A percentile compares a stretch with the other conserved stretches of the same genome.
phyloP scores from a whole-genome alignment of 1,140 invertebrate genomes.

The Drosophila kurseongensis region DNA sequence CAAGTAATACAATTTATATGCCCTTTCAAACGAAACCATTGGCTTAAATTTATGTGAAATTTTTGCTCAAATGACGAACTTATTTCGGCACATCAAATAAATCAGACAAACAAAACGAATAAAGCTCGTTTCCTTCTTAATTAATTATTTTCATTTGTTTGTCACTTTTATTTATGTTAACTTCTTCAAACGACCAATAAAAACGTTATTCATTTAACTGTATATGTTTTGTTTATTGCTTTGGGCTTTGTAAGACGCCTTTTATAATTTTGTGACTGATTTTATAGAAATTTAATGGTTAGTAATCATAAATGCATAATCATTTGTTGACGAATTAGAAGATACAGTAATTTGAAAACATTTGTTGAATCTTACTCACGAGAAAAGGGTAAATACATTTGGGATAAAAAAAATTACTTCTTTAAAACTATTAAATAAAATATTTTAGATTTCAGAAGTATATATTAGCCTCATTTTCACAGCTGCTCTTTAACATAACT shows the following conservation, averaged over 20 bases:
- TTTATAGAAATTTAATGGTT: conserved; percentile 8
- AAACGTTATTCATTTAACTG: not conserved
- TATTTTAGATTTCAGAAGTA: too few species aligned
- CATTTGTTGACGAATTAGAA: conserved; percentile 6
- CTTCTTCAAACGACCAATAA: conserved; percentile 7
- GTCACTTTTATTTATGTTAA: conserved; percentile 4
- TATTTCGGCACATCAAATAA: not conserved
- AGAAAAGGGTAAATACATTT: too few species aligned
- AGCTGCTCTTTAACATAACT: too few species aligned
- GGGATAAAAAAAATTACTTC: too few species aligned
- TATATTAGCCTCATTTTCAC: too few species aligned
- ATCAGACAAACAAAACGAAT: not conserved
- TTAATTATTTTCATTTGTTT: conserved; percentile 6
- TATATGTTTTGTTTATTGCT: conserved; percentile 7
- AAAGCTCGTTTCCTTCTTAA: conserved; percentile 11
- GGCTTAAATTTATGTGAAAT: not conserved
- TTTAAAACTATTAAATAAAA: too few species aligned
- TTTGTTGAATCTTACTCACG: not conserved
- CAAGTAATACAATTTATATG: conserved; percentile 5
- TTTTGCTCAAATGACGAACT: not conserved
- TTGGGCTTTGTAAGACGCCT: not conserved
- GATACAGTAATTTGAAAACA: conserved; percentile 3
- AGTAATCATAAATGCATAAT: conserved; percentile 21
- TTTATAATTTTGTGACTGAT: conserved; percentile 8
- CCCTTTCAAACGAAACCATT: not conserved